phyloP scores from a whole-genome alignment of 2,888 invertebrate genomes.

The Dusona sp. region DNA sequence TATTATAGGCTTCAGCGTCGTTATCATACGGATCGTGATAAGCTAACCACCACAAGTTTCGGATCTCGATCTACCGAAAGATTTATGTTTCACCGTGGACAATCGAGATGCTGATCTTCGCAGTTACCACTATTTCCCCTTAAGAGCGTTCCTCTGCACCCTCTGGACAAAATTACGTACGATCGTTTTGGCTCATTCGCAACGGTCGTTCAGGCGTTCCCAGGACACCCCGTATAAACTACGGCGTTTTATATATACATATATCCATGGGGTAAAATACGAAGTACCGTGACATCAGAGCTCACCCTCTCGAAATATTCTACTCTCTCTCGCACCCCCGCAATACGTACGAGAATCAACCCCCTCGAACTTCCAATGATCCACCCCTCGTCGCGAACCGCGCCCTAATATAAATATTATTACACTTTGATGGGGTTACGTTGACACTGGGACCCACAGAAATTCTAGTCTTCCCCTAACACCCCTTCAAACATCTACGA shows the following conservation, averaged over 20 bases:
- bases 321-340: slow-evolving; percentile 70
- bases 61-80: slow-evolving; percentile 57
- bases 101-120: slow-evolving; percentile 64
- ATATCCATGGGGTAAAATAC: slow-evolving; percentile 19
- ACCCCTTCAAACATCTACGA: slow-evolving; percentile 67
- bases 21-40: slow-evolving; percentile 56
- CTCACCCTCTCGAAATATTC: slow-evolving; percentile 73
- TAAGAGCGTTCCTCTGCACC: slow-evolving; percentile 38
- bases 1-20: slow-evolving; percentile 23
- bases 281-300: slow-evolving; percentile 49
- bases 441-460: slow-evolving; percentile 80
- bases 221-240: slow-evolving; percentile 67
- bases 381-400: slow-evolving; percentile 77
- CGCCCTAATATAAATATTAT: slow-evolving; percentile 85
- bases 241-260: slow-evolving; percentile 24
- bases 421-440: slow-evolving; percentile 85
- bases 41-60: slow-evolving; percentile 54
- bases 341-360: slow-evolving; percentile 64
- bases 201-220: slow-evolving; percentile 69
- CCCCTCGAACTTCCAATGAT: slow-evolving; percentile 70
- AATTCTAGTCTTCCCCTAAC: slow-evolving; percentile 63
- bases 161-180: slow-evolving; percentile 44
- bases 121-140: slow-evolving; percentile 32
- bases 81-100: slow-evolving; percentile 65
- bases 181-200: slow-evolving; percentile 66